phyloP scores from a whole-genome alignment of 2,113 vertebrate genomes.

The Dasypus novemcinctus region DNA sequence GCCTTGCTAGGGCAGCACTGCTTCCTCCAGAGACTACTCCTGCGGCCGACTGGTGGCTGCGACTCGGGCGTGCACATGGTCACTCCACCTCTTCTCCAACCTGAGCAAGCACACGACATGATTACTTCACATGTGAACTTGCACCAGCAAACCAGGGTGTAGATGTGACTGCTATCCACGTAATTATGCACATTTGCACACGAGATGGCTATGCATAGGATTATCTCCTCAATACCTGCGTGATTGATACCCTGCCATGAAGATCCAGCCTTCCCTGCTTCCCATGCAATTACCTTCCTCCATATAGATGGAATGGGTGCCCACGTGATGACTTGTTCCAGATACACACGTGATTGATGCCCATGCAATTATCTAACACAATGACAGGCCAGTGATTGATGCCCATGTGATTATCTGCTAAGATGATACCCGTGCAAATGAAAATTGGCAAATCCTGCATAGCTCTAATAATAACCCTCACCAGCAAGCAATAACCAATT shows the following conservation, averaged over 20 bases:
- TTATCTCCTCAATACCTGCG: constrained; percentile 40
- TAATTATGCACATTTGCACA: constrained; percentile 27
- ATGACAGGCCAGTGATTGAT: constrained; percentile 67
- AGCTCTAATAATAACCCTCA: constrained; percentile 66
- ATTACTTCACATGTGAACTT: neutral
- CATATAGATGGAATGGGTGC: neutral
- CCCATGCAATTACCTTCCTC: constrained; percentile 51
- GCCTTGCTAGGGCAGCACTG: neutral
- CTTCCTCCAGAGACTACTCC: neutral
- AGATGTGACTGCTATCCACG: neutral
- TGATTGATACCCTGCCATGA: constrained; percentile 53
- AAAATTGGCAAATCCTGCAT: constrained; percentile 62
- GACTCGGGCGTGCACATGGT: neutral
- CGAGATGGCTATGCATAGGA: neutral
- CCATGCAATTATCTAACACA: constrained; percentile 70
- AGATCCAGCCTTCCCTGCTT: constrained; percentile 39
- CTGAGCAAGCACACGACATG: neutral
- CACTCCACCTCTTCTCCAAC: neutral
- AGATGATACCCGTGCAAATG: constrained; percentile 63
- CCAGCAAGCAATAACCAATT: constrained; percentile 44
- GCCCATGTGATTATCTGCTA: constrained; percentile 70
- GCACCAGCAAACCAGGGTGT: neutral
- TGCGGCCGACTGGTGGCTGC: neutral
- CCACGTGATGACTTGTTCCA: constrained; percentile 39
- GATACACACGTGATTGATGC: constrained; percentile 62